Evolutionary conservation across 2,888 invertebrate genomes (phyloP).

Genomic region (Erebia epiphron): DNA sequence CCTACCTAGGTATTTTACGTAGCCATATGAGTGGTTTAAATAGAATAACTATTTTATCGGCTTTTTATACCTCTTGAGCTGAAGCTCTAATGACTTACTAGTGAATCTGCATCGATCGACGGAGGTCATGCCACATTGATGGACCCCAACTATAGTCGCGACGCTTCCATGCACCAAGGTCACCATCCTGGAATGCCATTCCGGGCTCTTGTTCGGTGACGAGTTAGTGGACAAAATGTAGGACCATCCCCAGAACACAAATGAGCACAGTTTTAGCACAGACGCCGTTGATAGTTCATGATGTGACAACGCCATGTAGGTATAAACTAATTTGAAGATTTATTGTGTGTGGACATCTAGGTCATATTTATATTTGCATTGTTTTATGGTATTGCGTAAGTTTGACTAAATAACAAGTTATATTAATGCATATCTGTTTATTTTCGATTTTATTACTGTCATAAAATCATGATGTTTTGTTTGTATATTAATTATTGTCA

Average conservation of each 20-base stretch:
- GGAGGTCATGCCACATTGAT: slow-evolving; percentile 58
- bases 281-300: slow-evolving; percentile 54
- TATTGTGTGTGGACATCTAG: background rate
- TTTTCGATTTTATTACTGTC: background rate
- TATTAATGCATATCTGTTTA: background rate
- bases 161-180: slow-evolving; percentile 67
- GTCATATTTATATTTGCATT: background rate
- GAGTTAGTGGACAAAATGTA: slow-evolving; percentile 53
- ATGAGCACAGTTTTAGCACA: slow-evolving; percentile 61
- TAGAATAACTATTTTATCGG: too few relatives aligned
- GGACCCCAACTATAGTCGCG: slow-evolving; percentile 56
- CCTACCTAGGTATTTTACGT: too few relatives aligned
- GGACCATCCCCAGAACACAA: slow-evolving; percentile 62
- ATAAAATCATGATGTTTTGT: background rate
- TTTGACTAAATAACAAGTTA: background rate
- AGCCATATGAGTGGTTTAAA: too few relatives aligned
- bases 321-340: background rate
- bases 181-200: slow-evolving; percentile 65
- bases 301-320: slow-evolving; percentile 51
- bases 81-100: slow-evolving; percentile 51
- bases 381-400: background rate
- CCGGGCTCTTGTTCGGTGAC: slow-evolving; percentile 52
- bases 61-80: too few relatives aligned
- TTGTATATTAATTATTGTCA: too few relatives aligned
- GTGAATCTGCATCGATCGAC: slow-evolving; percentile 53